A percentile compares a stretch with the other conserved stretches of the same genome.
Conservation (phyloP, 2,797 vertebrate genomes). For the Linurgus olivaceus region DNA sequence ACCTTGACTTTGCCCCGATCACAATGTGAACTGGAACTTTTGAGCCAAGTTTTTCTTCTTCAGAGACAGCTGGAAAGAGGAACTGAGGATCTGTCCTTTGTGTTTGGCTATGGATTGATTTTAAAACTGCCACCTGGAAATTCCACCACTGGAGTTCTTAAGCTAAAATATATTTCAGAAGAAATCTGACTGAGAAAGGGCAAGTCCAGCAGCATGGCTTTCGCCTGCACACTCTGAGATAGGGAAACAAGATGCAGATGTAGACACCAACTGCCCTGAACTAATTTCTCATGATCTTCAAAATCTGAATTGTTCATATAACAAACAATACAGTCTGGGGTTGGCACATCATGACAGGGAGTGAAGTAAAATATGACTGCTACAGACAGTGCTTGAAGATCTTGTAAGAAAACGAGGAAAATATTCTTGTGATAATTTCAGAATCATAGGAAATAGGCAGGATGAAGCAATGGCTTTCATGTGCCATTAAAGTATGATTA, state of each 20-base stretch:
- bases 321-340: background rate
- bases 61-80: background rate
- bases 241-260: background rate
- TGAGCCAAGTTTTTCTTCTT: background rate
- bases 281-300: background rate
- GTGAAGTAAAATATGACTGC: background rate
- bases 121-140: background rate
- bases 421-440: background rate
- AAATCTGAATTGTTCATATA: background rate
- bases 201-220: background rate
- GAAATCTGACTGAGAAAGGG: background rate
- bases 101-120: background rate
- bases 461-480: conserved; percentile 21
- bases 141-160: background rate
- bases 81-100: background rate
- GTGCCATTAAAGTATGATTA: background rate
- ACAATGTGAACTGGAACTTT: background rate
- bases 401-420: background rate
- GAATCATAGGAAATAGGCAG: conserved; percentile 9
- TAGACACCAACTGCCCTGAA: background rate
- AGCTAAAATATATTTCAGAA: background rate
- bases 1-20: background rate
- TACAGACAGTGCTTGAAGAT: background rate
- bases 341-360: background rate
- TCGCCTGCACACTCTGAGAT: background rate